Percentiles rank a stretch among this genome's conserved stretches.
These are phyloP conservation scores for Craterocephalus amniculus DNA, from an alignment of 2,797 vertebrate genomes.

Conservation along the genomic window DNA sequence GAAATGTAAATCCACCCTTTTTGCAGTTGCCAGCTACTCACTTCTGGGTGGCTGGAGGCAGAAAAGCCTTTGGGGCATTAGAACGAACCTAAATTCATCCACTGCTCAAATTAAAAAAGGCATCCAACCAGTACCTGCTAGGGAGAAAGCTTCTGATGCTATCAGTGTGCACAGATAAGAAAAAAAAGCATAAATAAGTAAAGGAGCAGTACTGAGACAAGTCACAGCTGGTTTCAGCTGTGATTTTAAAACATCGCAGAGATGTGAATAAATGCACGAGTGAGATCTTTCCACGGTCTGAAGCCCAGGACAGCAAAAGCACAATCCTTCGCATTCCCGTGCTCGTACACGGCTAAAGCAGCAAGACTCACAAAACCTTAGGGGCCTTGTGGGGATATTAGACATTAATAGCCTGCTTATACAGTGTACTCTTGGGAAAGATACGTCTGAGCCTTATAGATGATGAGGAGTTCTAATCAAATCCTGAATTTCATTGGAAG, in stretches of 20 bases:
- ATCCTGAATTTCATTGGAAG: not conserved
- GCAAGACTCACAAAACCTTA: not conserved
- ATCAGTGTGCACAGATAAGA: not conserved
- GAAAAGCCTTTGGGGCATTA: conserved; percentile 62
- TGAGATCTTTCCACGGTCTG: not conserved
- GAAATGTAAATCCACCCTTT: conserved; percentile 60
- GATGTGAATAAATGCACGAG: not conserved
- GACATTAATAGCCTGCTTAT: not conserved
- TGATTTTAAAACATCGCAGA: not conserved
- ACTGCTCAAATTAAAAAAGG: conserved; percentile 41
- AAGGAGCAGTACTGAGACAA: not conserved
- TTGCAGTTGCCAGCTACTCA: conserved; percentile 62
- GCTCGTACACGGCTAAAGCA: not conserved
- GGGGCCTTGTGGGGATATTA: not conserved
- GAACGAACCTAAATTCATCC: conserved; percentile 58
- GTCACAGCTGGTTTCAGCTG: not conserved
- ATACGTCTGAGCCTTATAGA: not conserved
- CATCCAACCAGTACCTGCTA: conserved; percentile 48
- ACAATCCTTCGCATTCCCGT: not conserved
- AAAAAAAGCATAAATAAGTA: not conserved
- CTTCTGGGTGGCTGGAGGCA: conserved; percentile 68
- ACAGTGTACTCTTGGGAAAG: not conserved
- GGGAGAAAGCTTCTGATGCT: conserved; percentile 1
- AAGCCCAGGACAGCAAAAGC: not conserved
- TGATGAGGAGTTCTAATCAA: not conserved